phyloP scores from a whole-genome alignment of 2,797 vertebrate genomes.

The Halcyon badia region DNA sequence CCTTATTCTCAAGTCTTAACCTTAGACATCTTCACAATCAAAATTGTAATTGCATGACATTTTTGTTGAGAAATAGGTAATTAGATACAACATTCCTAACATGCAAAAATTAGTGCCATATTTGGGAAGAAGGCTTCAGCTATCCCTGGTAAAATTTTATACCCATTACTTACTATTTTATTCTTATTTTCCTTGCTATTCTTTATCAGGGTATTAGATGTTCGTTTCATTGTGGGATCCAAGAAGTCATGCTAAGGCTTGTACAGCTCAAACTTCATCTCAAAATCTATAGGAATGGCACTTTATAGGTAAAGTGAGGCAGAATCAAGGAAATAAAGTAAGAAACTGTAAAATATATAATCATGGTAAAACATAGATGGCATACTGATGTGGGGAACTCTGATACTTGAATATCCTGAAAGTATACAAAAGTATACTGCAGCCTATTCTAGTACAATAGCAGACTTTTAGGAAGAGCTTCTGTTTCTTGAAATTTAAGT shows the following conservation, averaged over 20 bases:
- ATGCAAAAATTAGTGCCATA: neutral
- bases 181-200: neutral
- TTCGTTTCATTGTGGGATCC: neutral
- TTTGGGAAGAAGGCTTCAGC: neutral
- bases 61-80: neutral
- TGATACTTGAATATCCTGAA: neutral
- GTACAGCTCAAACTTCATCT: neutral
- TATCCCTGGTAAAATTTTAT: neutral
- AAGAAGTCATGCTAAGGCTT: neutral
- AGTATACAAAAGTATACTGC: neutral
- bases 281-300: neutral
- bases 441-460: neutral
- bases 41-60: neutral
- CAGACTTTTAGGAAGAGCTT: neutral
- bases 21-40: neutral
- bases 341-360: neutral
- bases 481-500: neutral
- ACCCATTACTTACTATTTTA: neutral
- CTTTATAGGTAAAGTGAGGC: neutral
- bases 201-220: neutral
- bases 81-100: neutral
- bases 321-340: neutral
- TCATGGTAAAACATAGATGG: neutral
- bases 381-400: neutral
- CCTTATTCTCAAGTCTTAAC: neutral